phyloP scores from a whole-genome alignment of 2,888 invertebrate genomes.

The Phortica okadai region DNA sequence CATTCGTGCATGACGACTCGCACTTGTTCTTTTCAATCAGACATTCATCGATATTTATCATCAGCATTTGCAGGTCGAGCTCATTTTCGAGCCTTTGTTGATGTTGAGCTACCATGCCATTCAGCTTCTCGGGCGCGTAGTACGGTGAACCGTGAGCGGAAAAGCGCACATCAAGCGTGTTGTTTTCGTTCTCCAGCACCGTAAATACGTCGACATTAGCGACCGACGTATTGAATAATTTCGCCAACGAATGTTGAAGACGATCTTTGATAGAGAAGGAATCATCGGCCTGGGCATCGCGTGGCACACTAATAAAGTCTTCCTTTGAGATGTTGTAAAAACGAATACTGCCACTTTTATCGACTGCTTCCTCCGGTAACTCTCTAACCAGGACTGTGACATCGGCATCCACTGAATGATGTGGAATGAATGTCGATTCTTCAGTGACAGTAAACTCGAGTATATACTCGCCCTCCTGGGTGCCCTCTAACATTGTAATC shows the following conservation, averaged over 20 bases:
- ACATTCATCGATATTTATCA: conserved; percentile 95
- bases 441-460: conserved; percentile 87
- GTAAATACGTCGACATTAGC: conserved; percentile 96
- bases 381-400: conserved; percentile 92
- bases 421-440: conserved; percentile 79
- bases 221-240: conserved; percentile 85
- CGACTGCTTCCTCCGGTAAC: conserved; percentile 93
- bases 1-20: conserved; percentile 87
- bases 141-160: conserved; percentile 97
- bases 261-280: conserved; percentile 73
- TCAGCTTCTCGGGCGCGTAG: conserved; percentile 90
- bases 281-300: conserved; percentile 67
- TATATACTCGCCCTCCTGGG: conserved; percentile 85
- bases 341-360: conserved; percentile 93
- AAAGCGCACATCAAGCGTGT: conserved; percentile 89
- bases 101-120: conserved; percentile 87
- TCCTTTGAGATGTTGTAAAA: conserved; percentile 89
- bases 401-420: conserved; percentile 86
- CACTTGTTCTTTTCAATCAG: conserved; percentile 85
- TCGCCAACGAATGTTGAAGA: conserved; percentile 80
- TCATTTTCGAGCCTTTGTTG: conserved; percentile 84
- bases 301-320: conserved; percentile 84
- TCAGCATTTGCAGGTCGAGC: conserved; percentile 85
- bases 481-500: conserved; percentile 90
- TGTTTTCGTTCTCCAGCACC: conserved; percentile 82